phyloP scores from a whole-genome alignment of 2,888 invertebrate species.

The Latrodectus hesperus region DNA sequence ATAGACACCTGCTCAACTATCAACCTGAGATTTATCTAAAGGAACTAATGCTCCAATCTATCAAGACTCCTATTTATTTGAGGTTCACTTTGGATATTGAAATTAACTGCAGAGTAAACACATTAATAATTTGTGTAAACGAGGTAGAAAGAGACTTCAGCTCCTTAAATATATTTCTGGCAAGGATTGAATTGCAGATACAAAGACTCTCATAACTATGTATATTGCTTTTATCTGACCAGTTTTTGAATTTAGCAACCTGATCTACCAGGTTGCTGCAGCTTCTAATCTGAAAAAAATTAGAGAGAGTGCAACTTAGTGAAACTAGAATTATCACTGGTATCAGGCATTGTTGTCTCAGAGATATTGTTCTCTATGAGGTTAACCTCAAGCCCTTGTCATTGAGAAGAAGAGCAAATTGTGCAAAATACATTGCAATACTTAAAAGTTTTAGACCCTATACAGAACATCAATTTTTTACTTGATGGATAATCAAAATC shows the following conservation, averaged over 20 bases:
- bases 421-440: no score
- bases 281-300: neutral
- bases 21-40: neutral
- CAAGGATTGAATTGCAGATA: neutral
- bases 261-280: neutral
- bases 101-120: neutral
- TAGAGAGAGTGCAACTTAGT: neutral
- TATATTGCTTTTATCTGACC: neutral
- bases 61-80: neutral
- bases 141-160: slow-evolving; percentile 71
- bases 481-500: no score
- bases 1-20: neutral
- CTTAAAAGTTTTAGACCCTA: no score
- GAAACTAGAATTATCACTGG: no score
- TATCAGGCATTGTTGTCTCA: no score
- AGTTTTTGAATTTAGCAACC: neutral
- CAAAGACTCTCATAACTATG: neutral
- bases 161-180: slow-evolving; percentile 77
- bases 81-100: neutral
- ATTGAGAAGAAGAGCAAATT: no score
- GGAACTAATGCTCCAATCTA: neutral
- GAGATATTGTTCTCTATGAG: no score
- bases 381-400: no score
- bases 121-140: neutral
- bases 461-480: no score